A percentile compares a stretch with the other conserved stretches of the same genome.
Conservation (phyloP, 2,797 vertebrate genomes). For the Synaphobranchus kaupii region DNA sequence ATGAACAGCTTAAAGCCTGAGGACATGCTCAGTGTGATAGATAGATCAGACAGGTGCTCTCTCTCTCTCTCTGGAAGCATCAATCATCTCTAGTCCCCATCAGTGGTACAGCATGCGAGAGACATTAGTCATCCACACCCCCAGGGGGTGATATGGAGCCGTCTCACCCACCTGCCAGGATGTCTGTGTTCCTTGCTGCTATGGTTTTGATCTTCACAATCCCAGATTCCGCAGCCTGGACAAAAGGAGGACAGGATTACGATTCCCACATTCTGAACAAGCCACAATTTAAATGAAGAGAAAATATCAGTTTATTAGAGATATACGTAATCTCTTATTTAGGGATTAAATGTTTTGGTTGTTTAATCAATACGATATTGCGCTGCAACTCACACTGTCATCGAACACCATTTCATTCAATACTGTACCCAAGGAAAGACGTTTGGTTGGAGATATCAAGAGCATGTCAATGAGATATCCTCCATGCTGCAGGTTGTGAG, state of each 20-base stretch:
- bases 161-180: constrained; percentile 86
- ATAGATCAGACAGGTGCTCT: not conserved
- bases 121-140: constrained; percentile 10
- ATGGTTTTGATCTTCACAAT: constrained; percentile 99
- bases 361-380: not conserved
- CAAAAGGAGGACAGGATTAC: constrained; percentile 46
- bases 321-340: not conserved
- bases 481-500: too few relatives aligned
- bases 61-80: not conserved
- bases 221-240: constrained; percentile 96
- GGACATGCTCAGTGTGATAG: not conserved
- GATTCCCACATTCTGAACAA: not conserved
- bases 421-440: not conserved
- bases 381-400: too few relatives aligned
- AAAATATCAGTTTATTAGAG: not conserved
- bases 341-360: not conserved
- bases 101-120: not conserved
- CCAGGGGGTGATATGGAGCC: not conserved
- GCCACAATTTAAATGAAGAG: not conserved
- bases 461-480: too few relatives aligned
- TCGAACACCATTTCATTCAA: not conserved
- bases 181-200: constrained; percentile 88
- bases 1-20: not conserved
- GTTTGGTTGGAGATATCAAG: not conserved
- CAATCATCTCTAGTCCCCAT: not conserved